Evolutionary conservation across 2,797 vertebrate species (phyloP).

Genomic region (Ficedula albicollis): DNA sequence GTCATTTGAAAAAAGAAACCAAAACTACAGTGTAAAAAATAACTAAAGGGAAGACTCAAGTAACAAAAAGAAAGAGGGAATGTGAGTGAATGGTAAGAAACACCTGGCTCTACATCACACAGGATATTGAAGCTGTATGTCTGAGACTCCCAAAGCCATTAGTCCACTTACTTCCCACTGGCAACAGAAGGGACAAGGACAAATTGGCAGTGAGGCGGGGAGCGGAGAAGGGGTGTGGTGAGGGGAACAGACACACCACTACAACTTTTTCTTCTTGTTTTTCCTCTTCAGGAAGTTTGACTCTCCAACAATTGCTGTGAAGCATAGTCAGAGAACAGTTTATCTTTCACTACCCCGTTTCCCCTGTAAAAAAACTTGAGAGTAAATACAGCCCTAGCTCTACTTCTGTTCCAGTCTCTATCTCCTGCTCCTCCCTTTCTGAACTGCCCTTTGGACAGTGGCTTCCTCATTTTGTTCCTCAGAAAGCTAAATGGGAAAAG

Average conservation of each 20-base stretch:
- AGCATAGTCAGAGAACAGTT: not conserved
- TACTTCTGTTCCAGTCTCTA: not conserved
- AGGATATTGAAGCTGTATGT: not conserved
- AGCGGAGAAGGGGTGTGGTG: not conserved
- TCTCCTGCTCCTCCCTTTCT: not conserved
- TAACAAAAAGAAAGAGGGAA: not conserved
- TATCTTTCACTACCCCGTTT: not conserved
- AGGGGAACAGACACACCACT: not conserved
- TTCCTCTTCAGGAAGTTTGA: not conserved
- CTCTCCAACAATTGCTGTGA: not conserved
- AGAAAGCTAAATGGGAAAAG: not conserved
- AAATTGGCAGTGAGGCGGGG: rapidly evolving
- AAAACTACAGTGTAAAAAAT: not conserved
- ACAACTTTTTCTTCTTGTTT: not conserved
- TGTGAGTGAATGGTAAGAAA: not conserved
- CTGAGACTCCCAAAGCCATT: not conserved
- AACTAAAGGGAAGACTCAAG: not conserved
- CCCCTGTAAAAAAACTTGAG: not conserved
- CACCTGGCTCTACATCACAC: not conserved
- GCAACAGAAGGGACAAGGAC: not conserved
- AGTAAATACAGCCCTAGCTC: not conserved
- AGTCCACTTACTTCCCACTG: not conserved
- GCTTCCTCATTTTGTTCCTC: not conserved
- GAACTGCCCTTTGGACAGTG: not conserved
- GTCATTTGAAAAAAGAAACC: not conserved